Base-by-base conservation (phyloP, 2,797 vertebrate genomes). In the Dromococcyx pavoninus region DNA sequence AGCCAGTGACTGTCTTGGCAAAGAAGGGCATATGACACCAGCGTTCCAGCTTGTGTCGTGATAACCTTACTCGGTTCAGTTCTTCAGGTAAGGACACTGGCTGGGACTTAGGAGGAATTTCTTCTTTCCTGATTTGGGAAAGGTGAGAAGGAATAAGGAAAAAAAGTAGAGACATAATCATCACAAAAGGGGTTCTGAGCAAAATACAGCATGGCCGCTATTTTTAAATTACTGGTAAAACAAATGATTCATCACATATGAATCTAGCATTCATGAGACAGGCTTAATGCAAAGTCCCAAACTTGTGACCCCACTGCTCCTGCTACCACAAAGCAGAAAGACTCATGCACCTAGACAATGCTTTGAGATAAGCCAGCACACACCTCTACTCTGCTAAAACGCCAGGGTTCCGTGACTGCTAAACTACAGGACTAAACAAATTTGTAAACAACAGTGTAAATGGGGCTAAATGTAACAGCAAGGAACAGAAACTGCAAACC, bases 1-100 rank as follows among this genome's bases (percentile, higher is more conserved):
- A 99, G 71, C 99, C 99, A 2, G 99, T 99, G 84, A 99, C 99
- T 0, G 99, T 99, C 97, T 99, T 99, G 54, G 99, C 98, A 67
- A 99, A 99, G 97, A 99, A 99, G 65, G 99, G 99, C 99, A 99
- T 99, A 94, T 99, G 99, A 97, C 99, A 99, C 99, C 99, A 99
- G 69, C 99, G 99, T 67, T 99, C 99, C 95, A 99, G 97, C 95
- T 99, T 99, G 97, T 99, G 99, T 82, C 99, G 98, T 1, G 99
- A 99, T 95, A 99, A 98, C 12, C 99, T 98, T 50, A 99, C 97
- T 79, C 99, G 97, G 97, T 99, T 99, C 88, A 99, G 97, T 48
- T 99, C 99, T 61, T 99, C 99, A 2, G 99, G 99, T 50, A 99
- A 97, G 3, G 99, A 99, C 70, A 99, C 99, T 0, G 99, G 99